phyloP scores from a whole-genome alignment of 2,888 invertebrate species.

The Leucophenga maculata region DNA sequence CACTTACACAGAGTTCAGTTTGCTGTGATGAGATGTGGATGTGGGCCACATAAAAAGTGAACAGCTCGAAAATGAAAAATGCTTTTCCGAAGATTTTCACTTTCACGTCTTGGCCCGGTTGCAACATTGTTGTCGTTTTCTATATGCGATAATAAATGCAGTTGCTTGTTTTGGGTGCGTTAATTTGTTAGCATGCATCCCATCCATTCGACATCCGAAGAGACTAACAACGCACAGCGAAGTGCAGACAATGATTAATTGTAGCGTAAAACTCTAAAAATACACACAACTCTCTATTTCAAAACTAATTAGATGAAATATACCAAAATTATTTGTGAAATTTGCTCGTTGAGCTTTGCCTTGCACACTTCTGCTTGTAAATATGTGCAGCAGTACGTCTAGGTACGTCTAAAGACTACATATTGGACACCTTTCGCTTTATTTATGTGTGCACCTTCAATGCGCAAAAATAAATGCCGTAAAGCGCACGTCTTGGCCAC shows the following conservation, averaged over 20 bases:
- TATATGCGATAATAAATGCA: neutral
- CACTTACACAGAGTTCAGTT: neutral
- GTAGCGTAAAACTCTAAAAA: constrained; percentile 44
- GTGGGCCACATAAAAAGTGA: no score
- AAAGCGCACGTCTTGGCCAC: constrained; percentile 49
- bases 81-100: constrained; percentile 45
- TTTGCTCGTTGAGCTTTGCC: no score
- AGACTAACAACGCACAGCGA: constrained; percentile 11
- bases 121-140: constrained; percentile 53
- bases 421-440: constrained; percentile 3
- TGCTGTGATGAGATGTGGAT: neutral
- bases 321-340: no score
- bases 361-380: no score
- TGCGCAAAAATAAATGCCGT: constrained; percentile 40
- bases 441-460: neutral
- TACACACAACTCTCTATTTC: constrained; percentile 43
- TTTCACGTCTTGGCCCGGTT: constrained; percentile 23
- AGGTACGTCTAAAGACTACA: constrained; percentile 32
- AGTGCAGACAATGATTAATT: constrained; percentile 61
- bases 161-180: constrained; percentile 40
- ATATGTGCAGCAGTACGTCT: no score
- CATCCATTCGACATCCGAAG: constrained; percentile 26
- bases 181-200: constrained; percentile 61
- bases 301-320: constrained; percentile 58
- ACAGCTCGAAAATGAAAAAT: constrained; percentile 48